phyloP scores from a whole-genome alignment of 2,797 vertebrate genomes.

The Alcedo quadribrachys region DNA sequence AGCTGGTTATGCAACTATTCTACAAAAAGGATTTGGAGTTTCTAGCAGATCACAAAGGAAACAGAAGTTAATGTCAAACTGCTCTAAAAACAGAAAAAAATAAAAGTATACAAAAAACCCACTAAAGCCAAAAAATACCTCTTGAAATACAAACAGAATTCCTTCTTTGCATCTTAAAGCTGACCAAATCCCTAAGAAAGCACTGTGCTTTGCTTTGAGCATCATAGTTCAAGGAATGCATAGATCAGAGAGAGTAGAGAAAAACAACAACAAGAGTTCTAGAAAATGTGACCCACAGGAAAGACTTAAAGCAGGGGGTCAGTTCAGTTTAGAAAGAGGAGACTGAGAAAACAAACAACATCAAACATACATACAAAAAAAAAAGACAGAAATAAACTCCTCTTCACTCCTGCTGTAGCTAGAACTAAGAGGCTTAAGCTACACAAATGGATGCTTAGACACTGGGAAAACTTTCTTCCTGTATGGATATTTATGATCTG shows the following conservation, averaged over 20 bases:
- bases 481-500: neutral
- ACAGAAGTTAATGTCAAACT: neutral
- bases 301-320: neutral
- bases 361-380: neutral
- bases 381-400: neutral
- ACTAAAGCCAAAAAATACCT: neutral
- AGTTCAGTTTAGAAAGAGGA: neutral
- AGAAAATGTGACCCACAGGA: neutral
- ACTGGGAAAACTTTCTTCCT: neutral
- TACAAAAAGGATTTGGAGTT: neutral
- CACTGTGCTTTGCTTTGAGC: neutral
- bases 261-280: neutral
- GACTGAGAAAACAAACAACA: neutral
- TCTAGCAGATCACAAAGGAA: neutral
- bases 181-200: conserved; percentile 1
- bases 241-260: neutral
- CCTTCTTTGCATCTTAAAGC: neutral
- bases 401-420: neutral
- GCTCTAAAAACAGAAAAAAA: neutral
- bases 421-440: neutral
- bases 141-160: conserved; percentile 4
- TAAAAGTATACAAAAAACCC: accelerated
- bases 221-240: neutral
- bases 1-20: neutral
- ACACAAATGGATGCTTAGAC: neutral